These are phyloP conservation scores for Yponomeuta cagnagella DNA, from an alignment of 2,888 invertebrate species.

Conservation along the genomic window DNA sequence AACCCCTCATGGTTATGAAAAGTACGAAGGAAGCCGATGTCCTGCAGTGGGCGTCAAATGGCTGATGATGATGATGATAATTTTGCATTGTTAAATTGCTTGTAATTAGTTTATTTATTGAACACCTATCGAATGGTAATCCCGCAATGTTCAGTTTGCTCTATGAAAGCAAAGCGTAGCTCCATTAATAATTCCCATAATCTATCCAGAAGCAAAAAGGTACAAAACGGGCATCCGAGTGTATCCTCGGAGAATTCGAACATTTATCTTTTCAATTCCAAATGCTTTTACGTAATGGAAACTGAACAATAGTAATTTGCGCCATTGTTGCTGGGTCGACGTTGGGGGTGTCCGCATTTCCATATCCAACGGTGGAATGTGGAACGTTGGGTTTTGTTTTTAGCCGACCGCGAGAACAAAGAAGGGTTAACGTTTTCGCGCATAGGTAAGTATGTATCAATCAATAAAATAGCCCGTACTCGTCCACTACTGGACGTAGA, in stretches of 20 bases:
- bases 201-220: neutral
- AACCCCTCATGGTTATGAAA: no score
- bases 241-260: constrained; percentile 2
- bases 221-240: neutral
- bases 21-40: no score
- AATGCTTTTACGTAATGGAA: constrained; percentile 15
- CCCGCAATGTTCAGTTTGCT: neutral
- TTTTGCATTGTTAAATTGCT: no score
- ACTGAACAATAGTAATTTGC: constrained; percentile 16
- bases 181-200: neutral
- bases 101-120: no score
- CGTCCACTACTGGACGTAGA: no score
- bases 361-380: constrained; percentile 8
- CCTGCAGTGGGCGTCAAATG: no score
- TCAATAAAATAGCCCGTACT: neutral
- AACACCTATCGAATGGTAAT: no score
- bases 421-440: neutral
- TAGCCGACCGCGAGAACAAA: neutral
- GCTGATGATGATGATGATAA: no score
- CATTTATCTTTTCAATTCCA: constrained; percentile 10
- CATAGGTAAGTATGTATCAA: neutral
- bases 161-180: neutral
- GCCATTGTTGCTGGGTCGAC: constrained; percentile 12
- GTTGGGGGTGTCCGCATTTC: constrained; percentile 9
- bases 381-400: neutral